Evolutionary conservation across 1,140 invertebrate genomes (phyloP).

Genomic region (Amphibalanus amphitrite): DNA sequence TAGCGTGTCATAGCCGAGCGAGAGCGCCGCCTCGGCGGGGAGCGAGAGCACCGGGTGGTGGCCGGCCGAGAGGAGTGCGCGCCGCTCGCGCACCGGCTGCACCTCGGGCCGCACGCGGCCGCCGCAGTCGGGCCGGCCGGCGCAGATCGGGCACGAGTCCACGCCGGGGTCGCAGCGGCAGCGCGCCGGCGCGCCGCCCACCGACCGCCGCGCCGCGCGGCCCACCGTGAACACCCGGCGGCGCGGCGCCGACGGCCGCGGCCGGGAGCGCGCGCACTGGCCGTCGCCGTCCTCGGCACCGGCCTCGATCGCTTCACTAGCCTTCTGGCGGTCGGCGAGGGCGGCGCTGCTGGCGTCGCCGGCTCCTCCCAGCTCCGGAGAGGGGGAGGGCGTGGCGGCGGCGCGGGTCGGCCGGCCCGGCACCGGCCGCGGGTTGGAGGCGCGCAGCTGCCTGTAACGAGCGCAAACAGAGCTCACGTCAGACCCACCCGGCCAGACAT

Average conservation of each 20-base stretch:
- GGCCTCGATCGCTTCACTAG: not conserved
- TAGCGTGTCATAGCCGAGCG: conserved; percentile 42
- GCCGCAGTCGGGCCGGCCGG: conserved; percentile 28
- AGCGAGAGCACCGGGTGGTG: conserved; percentile 54
- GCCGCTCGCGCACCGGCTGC: conserved; percentile 44
- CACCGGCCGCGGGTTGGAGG: not conserved
- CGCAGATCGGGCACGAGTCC: conserved; percentile 29
- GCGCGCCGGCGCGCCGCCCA: conserved; percentile 40
- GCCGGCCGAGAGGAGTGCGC: conserved; percentile 58
- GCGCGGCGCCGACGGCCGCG: conserved; percentile 12
- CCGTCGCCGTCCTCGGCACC: not conserved
- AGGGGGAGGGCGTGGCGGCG: too few relatives aligned
- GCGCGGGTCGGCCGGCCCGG: not conserved
- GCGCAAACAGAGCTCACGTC: not conserved
- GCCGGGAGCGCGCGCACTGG: conserved; percentile 11
- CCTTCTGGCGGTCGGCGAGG: not conserved
- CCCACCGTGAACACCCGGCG: conserved; percentile 12
- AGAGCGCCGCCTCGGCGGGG: conserved; percentile 22
- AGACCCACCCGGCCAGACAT: too few relatives aligned
- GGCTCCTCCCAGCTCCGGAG: not conserved
- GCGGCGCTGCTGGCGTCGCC: not conserved
- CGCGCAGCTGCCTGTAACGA: not conserved
- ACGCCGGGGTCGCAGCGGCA: conserved; percentile 48
- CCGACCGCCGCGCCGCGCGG: conserved; percentile 26
- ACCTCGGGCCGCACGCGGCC: conserved; percentile 37